Evolutionary conservation across 2,113 vertebrate species (phyloP).

Genomic region (Gobius niger): DNA sequence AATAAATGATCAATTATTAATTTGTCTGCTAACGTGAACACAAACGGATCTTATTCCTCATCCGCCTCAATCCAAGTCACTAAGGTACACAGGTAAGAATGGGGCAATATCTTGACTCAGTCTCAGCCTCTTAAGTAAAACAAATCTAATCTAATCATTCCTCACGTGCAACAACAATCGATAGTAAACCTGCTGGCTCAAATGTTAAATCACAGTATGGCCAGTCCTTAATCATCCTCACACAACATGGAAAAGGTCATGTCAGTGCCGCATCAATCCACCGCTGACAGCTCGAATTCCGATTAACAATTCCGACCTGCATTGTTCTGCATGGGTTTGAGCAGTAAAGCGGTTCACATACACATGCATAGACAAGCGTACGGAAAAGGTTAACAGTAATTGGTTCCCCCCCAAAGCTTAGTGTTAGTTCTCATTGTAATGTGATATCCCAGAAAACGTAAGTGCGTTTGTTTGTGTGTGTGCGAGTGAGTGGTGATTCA

Average conservation of each 20-base stretch:
- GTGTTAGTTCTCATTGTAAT: conserved; percentile 1
- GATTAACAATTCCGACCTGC: conserved; percentile 33
- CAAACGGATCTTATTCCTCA: conserved; percentile 73
- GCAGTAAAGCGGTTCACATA: neutral
- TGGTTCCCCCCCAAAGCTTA: neutral
- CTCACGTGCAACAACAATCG: conserved; percentile 59
- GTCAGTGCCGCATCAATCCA: conserved; percentile 52
- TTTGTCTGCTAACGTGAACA: conserved; percentile 69
- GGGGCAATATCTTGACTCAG: neutral
- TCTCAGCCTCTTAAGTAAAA: conserved; percentile 1
- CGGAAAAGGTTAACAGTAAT: neutral
- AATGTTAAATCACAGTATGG: conserved; percentile 76
- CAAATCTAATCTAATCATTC: conserved; percentile 52
- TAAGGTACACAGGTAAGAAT: neutral
- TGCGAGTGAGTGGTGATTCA: conserved; percentile 32
- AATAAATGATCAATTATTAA: conserved; percentile 74
- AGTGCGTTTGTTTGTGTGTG: conserved; percentile 5
- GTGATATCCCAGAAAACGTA: neutral
- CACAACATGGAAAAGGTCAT: conserved; percentile 72
- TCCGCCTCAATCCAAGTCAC: conserved; percentile 35
- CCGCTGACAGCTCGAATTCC: conserved; percentile 43
- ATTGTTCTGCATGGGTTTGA: neutral
- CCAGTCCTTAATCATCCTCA: conserved; percentile 66
- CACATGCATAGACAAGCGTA: neutral
- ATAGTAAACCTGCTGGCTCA: conserved; percentile 64